Evolutionary conservation across 2,888 invertebrate genomes (phyloP).

Genomic region (Apamea epomidion): DNA sequence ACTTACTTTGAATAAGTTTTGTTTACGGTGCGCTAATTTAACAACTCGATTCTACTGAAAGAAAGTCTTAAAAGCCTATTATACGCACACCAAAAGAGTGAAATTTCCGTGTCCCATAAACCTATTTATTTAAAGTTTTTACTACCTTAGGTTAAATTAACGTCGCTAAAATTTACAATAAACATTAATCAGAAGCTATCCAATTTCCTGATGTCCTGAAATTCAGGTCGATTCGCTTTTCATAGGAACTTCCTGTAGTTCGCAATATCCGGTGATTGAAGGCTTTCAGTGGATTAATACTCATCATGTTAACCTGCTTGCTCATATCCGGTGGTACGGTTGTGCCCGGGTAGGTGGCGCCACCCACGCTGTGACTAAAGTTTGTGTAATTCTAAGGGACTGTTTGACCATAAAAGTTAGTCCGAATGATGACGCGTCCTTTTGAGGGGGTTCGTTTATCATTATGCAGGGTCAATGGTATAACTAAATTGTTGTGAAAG

Average conservation of each 20-base stretch:
- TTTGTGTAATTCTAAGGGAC: constrained; percentile 31
- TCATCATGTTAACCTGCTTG: constrained; percentile 69
- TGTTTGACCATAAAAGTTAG: constrained; percentile 31
- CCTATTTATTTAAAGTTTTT: neutral
- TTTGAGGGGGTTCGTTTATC: constrained; percentile 1
- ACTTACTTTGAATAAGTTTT: neutral
- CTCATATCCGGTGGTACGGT: constrained; percentile 72
- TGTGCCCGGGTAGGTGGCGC: constrained; percentile 44
- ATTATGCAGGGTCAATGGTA: constrained; percentile 20
- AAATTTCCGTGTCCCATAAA: neutral
- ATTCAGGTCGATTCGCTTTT: constrained; percentile 71
- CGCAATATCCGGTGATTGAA: constrained; percentile 84
- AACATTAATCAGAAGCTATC: constrained; percentile 64
- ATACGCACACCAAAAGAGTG: neutral
- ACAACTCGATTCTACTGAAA: neutral
- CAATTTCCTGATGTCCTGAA: constrained; percentile 79
- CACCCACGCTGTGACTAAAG: constrained; percentile 46
- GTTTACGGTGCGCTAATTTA: neutral
- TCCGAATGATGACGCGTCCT: constrained; percentile 32
- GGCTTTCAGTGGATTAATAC: constrained; percentile 85
- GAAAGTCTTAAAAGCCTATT: neutral
- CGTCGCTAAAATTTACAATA: constrained; percentile 19
- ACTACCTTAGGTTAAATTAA: constrained; percentile 6
- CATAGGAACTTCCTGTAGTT: constrained; percentile 73
- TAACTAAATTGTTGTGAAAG: neutral